A percentile compares a stretch with the other conserved stretches of the same genome.
Evolutionary conservation across 2,888 invertebrate genomes (phyloP).

Genomic region (Drosophila gaucha): DNA sequence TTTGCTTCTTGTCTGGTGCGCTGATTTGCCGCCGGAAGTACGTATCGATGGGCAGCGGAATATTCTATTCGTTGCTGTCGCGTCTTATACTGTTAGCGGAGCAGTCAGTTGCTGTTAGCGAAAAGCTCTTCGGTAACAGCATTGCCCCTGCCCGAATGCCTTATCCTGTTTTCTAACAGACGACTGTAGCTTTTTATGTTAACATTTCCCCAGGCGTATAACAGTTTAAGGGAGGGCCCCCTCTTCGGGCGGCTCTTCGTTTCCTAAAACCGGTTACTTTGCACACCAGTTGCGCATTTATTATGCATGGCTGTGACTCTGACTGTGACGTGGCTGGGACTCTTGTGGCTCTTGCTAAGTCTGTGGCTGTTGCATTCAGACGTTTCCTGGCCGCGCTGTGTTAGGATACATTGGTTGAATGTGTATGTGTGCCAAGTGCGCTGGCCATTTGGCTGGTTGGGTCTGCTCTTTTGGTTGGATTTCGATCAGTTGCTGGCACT

Average conservation of each 20-base stretch:
- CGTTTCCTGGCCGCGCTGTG: slow-evolving; percentile 43
- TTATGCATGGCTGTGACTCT: slow-evolving; percentile 62
- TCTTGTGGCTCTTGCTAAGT: slow-evolving; percentile 6
- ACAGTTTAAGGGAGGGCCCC: slow-evolving; percentile 40
- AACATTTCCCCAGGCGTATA: slow-evolving; percentile 62
- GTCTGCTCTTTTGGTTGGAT: slow-evolving; percentile 37
- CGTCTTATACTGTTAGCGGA: slow-evolving; percentile 52
- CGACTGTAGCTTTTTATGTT: slow-evolving; percentile 63
- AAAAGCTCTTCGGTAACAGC: slow-evolving; percentile 61
- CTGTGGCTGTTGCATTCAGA: slow-evolving; percentile 26
- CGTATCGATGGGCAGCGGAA: slow-evolving; percentile 25
- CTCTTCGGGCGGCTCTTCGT: slow-evolving; percentile 19
- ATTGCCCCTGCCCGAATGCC: slow-evolving; percentile 32
- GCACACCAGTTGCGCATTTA: slow-evolving; percentile 80
- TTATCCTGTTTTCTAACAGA: slow-evolving; percentile 49
- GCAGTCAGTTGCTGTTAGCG: slow-evolving; percentile 35
- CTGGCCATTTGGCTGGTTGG: slow-evolving; percentile 28
- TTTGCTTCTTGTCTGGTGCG: slow-evolving; percentile 64
- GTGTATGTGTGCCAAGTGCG: slow-evolving; percentile 57
- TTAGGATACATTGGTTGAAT: slow-evolving; percentile 19
- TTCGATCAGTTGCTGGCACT: slow-evolving; percentile 52
- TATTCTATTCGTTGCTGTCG: slow-evolving; percentile 23
- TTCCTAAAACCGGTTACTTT: slow-evolving; percentile 76
- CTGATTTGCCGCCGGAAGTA: slow-evolving; percentile 80
- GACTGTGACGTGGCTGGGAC: slow-evolving; percentile 8